Evolutionary conservation across 2,797 vertebrate species (phyloP).

Genomic region (Mormyrus hasselquistii): DNA sequence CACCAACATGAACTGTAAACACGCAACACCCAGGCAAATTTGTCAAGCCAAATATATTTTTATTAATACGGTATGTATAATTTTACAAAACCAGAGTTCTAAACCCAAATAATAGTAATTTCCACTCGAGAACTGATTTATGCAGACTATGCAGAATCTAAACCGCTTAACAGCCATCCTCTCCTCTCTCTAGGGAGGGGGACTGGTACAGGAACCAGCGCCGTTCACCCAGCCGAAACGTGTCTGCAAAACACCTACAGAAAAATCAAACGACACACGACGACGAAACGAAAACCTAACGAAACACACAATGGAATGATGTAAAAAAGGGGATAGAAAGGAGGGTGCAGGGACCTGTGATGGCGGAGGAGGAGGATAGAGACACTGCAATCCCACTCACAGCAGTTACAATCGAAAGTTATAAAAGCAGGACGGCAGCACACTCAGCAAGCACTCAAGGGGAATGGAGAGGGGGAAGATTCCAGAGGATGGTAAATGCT

Average conservation of each 20-base stretch:
- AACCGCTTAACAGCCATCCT: background rate
- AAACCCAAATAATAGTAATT: background rate
- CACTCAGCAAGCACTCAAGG: background rate
- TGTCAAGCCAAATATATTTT: slow-evolving; percentile 19
- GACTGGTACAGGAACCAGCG: background rate
- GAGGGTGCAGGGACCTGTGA: slow-evolving; percentile 8
- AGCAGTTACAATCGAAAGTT: background rate
- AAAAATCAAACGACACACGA: background rate
- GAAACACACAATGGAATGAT: slow-evolving; percentile 51
- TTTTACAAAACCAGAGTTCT: slow-evolving; percentile 19
- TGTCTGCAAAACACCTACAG: background rate
- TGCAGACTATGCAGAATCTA: background rate
- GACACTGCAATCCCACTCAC: slow-evolving; percentile 6
- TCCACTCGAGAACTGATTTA: background rate
- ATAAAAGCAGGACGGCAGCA: background rate
- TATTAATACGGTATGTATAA: slow-evolving; percentile 20
- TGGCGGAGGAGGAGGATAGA: background rate
- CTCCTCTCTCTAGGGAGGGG: background rate
- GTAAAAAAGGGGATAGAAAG: slow-evolving; percentile 15
- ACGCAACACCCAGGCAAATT: background rate
- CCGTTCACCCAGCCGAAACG: background rate
- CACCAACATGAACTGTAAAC: background rate
- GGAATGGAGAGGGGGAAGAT: background rate
- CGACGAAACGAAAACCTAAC: background rate
- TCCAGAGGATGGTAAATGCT: background rate